These are phyloP conservation scores for Vandiemenella viatica DNA, from an alignment of 2,888 invertebrate genomes.

Conservation along the genomic window DNA sequence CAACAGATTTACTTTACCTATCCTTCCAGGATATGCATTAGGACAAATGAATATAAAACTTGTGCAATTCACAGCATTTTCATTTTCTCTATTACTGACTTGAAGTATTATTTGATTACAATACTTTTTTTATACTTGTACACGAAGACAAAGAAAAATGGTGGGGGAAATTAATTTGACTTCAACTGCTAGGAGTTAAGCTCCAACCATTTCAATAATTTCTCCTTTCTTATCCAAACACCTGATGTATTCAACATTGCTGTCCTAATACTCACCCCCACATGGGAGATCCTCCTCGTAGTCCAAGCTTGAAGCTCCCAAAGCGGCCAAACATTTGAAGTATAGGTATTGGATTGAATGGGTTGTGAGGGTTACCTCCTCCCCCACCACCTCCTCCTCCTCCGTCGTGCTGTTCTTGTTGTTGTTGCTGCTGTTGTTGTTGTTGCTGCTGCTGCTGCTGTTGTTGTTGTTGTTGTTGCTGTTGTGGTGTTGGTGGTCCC, in stretches of 20 bases:
- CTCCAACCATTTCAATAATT: no score
- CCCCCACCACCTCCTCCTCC: conserved; percentile 25
- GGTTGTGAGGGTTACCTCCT: conserved; percentile 38
- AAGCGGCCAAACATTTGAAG: conserved; percentile 39
- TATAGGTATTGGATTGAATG: conserved; percentile 41
- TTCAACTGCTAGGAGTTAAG: no score
- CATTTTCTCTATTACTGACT: no score
- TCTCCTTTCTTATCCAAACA: no score
- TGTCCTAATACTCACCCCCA: conserved; percentile 14
- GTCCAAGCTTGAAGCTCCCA: conserved; percentile 43
- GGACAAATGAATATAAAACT: no score
- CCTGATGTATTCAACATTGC: not conserved
- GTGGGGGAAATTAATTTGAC: no score
- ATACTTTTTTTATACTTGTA: no score
- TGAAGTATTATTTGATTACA: no score
- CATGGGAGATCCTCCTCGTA: conserved; percentile 25
- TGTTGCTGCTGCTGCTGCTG: conserved; percentile 12
- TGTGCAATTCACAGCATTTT: no score
- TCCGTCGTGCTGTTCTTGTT: conserved; percentile 10
- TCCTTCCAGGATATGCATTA: no score
- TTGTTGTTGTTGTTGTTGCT: conserved; percentile 1
- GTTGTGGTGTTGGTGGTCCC: conserved; percentile 1
- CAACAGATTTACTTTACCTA: no score
- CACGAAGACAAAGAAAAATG: no score
- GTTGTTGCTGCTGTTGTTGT: conserved; percentile 12